Conservation (phyloP, 1,140 invertebrate species). For the Prorops nasuta region DNA sequence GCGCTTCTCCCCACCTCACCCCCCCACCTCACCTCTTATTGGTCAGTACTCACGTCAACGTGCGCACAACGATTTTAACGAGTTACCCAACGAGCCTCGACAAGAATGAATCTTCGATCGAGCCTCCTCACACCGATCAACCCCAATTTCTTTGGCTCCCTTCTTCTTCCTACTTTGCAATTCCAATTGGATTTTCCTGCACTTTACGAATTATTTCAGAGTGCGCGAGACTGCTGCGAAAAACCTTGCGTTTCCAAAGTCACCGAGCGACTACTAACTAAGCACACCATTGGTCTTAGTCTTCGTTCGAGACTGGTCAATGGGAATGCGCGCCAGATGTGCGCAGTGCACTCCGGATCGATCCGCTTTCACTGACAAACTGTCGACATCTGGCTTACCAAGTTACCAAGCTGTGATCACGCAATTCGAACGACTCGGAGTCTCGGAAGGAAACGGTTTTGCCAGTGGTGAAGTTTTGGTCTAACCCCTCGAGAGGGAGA, state of each 20-base stretch:
- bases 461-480: too few relatives aligned
- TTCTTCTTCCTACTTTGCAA: too few relatives aligned
- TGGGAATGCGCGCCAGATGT: constrained; percentile 47
- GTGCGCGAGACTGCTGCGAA: constrained; percentile 17
- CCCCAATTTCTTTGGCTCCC: background rate
- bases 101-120: constrained; percentile 11
- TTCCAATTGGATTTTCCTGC: too few relatives aligned
- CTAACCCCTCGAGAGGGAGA: too few relatives aligned
- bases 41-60: too few relatives aligned
- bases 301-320: too few relatives aligned
- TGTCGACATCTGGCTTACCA: constrained; percentile 48
- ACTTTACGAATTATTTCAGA: too few relatives aligned
- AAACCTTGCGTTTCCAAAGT: constrained; percentile 37
- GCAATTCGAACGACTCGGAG: too few relatives aligned
- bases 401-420: too few relatives aligned
- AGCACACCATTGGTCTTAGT: constrained; percentile 19
- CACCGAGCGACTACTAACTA: constrained; percentile 46
- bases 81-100: too few relatives aligned
- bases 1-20: background rate
- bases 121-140: background rate
- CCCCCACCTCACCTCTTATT: background rate
- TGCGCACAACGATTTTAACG: too few relatives aligned
- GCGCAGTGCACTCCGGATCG: constrained; percentile 40
- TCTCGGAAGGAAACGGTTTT: too few relatives aligned
- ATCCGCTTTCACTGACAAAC: constrained; percentile 23